A percentile compares a stretch with the other conserved stretches of the same genome.
These are phyloP conservation scores for Sterrhoptilus dennistouni DNA, from an alignment of 2,113 vertebrate genomes.

Conservation along the genomic window DNA sequence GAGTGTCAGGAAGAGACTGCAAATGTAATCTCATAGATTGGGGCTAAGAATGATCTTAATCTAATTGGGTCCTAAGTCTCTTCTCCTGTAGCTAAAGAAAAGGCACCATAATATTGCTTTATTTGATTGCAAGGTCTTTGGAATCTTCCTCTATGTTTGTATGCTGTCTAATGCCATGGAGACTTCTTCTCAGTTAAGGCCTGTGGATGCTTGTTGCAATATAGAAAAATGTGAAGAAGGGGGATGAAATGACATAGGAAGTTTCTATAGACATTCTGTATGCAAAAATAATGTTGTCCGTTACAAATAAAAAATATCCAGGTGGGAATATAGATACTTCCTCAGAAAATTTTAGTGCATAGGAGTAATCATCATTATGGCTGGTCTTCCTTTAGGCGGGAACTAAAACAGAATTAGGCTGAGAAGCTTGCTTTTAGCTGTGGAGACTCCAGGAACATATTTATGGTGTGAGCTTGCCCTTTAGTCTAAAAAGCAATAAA, in stretches of 20 bases:
- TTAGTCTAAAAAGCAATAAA: constrained; percentile 23
- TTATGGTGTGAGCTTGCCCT: constrained; percentile 1
- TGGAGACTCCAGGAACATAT: background rate
- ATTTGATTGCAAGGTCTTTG: constrained; percentile 38
- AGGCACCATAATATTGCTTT: constrained; percentile 32
- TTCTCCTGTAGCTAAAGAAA: constrained; percentile 51
- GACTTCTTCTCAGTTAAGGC: background rate
- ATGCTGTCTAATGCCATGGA: constrained; percentile 31
- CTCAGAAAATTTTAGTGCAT: background rate
- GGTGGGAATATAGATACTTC: background rate
- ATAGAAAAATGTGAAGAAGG: background rate
- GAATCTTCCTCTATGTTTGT: constrained; percentile 35
- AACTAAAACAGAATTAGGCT: background rate
- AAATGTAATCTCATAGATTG: constrained; percentile 24
- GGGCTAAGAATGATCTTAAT: constrained; percentile 32
- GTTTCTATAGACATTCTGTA: background rate
- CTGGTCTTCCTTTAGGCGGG: background rate
- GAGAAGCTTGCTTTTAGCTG: background rate
- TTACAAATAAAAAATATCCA: background rate
- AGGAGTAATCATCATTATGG: background rate
- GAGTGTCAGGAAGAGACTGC: constrained; percentile 46
- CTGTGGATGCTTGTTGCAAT: background rate
- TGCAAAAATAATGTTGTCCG: background rate
- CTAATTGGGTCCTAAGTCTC: constrained; percentile 1
- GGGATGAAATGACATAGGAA: background rate